Base-by-base conservation (phyloP, 2,113 vertebrate species). In the Boulengeromyrus knoepffleri region DNA sequence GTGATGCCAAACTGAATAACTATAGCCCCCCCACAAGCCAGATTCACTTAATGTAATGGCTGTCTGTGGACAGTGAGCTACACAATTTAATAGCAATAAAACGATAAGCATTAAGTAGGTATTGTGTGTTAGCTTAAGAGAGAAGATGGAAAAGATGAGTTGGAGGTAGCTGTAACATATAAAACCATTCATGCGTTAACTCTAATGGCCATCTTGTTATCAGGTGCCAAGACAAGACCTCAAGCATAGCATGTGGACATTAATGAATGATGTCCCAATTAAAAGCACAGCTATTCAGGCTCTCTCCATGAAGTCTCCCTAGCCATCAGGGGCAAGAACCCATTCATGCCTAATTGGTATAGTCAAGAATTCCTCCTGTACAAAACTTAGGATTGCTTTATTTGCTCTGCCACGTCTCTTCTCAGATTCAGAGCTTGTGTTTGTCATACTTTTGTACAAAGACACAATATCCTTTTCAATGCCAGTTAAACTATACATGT, bases 221-320 rank as follows among this genome's bases (percentile, higher is more conserved):
- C 85, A 88, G 85, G 74, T 45, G 86, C 86, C 86, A 88, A 88
- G 77, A 90, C 80, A 31, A 88, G 85, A 90, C 85, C 85, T 80
- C 45, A 88, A 84, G 36, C 87, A 84, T 46, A 62, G 53, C 36
- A 27, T 88, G 47, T 77, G 52, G 50, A 87, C 50, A 85, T 90
- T 90, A 84, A 88, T 90, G 87, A 90, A 90, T 80, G 85, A 90
- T 88, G 62, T 50, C 89, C 91, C 87, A 93, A 92, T 93, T 93
- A 93, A 93, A 93, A 90, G 89, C 86, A 86, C 42, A 53, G 88
- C 58, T 88, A 92, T 93, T 93, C 91, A 92, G 62, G n/a, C 49
- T 88, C 89, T 91, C 91, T 86, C 90, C 88, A 89, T 90, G 85
- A 90, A 46, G 90, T 47, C 90, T 45, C 47, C 49, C 84, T 90